phyloP scores from a whole-genome alignment of 2,797 vertebrate genomes.

The Manis crassicaudata region DNA sequence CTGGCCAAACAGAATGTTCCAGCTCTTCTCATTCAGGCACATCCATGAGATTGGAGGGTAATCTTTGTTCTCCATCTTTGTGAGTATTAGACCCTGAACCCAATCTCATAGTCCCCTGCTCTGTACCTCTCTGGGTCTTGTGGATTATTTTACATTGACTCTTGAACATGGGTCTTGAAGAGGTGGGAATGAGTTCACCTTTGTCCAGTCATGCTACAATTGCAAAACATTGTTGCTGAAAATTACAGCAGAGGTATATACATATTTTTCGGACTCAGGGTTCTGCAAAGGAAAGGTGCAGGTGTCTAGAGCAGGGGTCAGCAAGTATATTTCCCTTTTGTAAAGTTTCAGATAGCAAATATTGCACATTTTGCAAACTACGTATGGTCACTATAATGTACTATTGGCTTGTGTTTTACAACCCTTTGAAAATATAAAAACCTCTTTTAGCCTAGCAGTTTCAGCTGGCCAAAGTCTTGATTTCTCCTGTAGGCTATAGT shows the following conservation, averaged over 20 bases:
- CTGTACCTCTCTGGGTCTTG: not conserved
- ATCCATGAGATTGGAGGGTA: accelerated
- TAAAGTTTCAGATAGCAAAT: not conserved
- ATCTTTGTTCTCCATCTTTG: not conserved
- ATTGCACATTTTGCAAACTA: not conserved
- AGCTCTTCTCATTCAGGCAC: not conserved
- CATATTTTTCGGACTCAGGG: not conserved
- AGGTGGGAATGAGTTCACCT: not conserved
- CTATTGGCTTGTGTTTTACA: not conserved
- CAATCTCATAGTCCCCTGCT: not conserved
- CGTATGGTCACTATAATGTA: accelerated
- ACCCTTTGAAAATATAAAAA: not conserved
- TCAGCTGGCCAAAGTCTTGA: not conserved
- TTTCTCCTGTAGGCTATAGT: not conserved
- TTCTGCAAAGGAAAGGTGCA: not conserved
- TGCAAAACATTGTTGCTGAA: not conserved
- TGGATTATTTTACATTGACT: not conserved
- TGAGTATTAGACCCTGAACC: not conserved
- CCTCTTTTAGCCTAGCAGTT: not conserved
- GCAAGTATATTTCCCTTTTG: not conserved
- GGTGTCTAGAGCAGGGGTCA: not conserved
- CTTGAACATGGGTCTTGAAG: not conserved
- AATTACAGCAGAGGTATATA: not conserved
- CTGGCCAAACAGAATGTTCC: not conserved
- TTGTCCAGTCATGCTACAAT: not conserved